Percentiles rank a stretch among this genome's conserved stretches.
Evolutionary conservation across 2,797 vertebrate species (phyloP).

Genomic region (Loriculus beryllinus): DNA sequence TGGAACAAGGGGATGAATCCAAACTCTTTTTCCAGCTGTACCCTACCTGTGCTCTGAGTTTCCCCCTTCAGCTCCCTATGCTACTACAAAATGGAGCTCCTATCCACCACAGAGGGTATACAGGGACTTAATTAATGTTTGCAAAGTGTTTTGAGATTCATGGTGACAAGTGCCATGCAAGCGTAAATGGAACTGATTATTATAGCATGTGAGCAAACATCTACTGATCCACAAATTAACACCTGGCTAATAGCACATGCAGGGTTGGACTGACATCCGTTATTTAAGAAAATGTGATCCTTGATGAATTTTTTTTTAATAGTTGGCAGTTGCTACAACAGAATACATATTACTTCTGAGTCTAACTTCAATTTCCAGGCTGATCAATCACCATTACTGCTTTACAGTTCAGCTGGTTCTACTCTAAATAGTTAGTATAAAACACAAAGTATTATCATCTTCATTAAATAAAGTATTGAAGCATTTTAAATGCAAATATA

Average conservation of each 20-base stretch:
- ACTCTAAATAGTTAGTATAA: slow-evolving; percentile 4
- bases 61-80: not conserved
- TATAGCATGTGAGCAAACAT: slow-evolving; percentile 21
- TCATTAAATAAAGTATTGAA: slow-evolving; percentile 36
- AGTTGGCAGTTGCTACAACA: not conserved
- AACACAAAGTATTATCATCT: slow-evolving; percentile 13
- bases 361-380: slow-evolving; percentile 16
- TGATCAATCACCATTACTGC: slow-evolving; percentile 26
- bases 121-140: slow-evolving; percentile 43
- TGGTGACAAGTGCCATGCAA: slow-evolving; percentile 12
- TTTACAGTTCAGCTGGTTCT: slow-evolving; percentile 53
- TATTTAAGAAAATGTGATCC: slow-evolving; percentile 38
- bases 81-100: not conserved
- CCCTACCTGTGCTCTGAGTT: not conserved
- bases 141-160: slow-evolving; percentile 25
- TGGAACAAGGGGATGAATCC: not conserved
- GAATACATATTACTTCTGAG: slow-evolving; percentile 31
- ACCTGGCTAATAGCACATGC: slow-evolving; percentile 45
- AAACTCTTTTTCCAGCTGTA: not conserved
- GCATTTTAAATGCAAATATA: slow-evolving; percentile 56
- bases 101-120: not conserved
- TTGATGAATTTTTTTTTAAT: not conserved
- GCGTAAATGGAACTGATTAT: slow-evolving; percentile 32
- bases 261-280: slow-evolving; percentile 28
- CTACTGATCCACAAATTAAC: slow-evolving; percentile 37